Evolutionary conservation across 2,888 invertebrate species (phyloP).

Genomic region (Torymus texanus): DNA sequence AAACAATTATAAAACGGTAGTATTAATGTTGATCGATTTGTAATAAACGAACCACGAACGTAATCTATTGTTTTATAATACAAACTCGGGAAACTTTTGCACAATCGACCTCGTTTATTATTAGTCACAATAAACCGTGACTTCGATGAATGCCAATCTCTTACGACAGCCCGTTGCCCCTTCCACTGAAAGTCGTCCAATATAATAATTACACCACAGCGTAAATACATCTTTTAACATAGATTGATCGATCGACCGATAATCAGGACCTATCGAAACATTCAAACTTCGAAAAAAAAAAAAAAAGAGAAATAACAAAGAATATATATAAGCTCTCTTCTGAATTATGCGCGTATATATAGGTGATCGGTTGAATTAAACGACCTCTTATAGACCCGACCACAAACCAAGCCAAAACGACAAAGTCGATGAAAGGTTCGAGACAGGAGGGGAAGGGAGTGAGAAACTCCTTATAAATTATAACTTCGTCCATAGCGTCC

Average conservation of each 20-base stretch:
- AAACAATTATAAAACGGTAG: too few relatives aligned
- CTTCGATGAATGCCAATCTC: too few relatives aligned
- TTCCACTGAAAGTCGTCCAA: too few relatives aligned
- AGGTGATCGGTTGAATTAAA: slow-evolving; percentile 28
- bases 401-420: neutral
- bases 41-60: neutral
- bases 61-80: neutral
- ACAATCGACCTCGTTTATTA: slow-evolving; percentile 3
- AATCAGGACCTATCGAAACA: neutral
- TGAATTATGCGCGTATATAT: slow-evolving; percentile 19
- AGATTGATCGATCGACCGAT: neutral
- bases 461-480: slow-evolving; percentile 32
- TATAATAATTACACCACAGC: too few relatives aligned
- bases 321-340: neutral
- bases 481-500: slow-evolving; percentile 45
- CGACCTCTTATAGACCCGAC: neutral
- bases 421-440: neutral
- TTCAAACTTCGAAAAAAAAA: neutral
- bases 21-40: too few relatives aligned
- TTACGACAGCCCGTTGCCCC: too few relatives aligned
- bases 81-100: neutral
- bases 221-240: too few relatives aligned
- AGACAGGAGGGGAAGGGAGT: too few relatives aligned
- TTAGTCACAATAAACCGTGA: neutral
- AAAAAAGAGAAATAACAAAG: neutral